phyloP scores from a whole-genome alignment of 2,113 vertebrate species.

The Drymodes brunneopygia region DNA sequence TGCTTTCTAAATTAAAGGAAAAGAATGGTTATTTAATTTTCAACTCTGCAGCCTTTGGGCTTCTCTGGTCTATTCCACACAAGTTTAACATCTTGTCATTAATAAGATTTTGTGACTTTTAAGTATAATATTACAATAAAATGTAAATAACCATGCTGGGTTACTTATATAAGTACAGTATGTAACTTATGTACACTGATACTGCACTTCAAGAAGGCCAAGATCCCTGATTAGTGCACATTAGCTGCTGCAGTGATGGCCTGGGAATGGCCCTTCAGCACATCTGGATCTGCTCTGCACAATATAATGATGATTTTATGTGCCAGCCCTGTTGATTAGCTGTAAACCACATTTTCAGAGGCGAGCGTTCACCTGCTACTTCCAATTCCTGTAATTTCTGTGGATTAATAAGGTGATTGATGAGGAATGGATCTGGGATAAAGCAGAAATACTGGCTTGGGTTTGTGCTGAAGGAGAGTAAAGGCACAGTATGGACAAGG shows the following conservation, averaged over 20 bases:
- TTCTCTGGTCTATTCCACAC: not conserved
- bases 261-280: not conserved
- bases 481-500: not conserved
- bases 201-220: not conserved
- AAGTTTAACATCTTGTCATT: not conserved
- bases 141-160: not conserved
- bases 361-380: not conserved
- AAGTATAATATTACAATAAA: not conserved
- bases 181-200: no score
- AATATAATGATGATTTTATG: not conserved
- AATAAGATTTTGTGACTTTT: not conserved
- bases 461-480: not conserved
- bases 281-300: not conserved
- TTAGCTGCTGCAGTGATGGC: not conserved
- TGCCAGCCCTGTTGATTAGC: not conserved
- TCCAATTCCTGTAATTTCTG: not conserved
- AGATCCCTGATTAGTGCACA: not conserved
- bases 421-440: not conserved
- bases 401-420: not conserved
- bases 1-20: not conserved
- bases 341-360: not conserved
- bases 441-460: not conserved
- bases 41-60: not conserved
- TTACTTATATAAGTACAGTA: no score
- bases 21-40: not conserved